These are phyloP conservation scores for Germaria angustata DNA, from an alignment of 2,888 invertebrate genomes.

Conservation along the genomic window DNA sequence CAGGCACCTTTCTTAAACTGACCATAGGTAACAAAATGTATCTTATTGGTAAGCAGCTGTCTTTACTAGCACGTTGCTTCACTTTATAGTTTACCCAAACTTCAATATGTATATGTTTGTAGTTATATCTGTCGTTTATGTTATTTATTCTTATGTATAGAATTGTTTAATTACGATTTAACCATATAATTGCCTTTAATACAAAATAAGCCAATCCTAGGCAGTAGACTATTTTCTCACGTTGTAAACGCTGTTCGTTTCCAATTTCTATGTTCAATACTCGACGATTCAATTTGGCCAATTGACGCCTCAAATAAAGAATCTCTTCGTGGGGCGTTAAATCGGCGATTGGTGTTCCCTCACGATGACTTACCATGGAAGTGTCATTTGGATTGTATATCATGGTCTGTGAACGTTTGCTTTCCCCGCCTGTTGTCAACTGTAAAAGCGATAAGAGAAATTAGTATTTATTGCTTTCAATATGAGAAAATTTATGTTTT, in stretches of 20 bases:
- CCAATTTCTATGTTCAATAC: conserved; percentile 93
- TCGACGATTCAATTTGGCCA: conserved; percentile 92
- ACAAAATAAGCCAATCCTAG: conserved; percentile 92
- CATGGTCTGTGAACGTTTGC: conserved; percentile 74
- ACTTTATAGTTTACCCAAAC: not conserved
- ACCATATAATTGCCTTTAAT: conserved; percentile 91
- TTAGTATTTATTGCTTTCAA: not conserved
- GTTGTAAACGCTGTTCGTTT: conserved; percentile 89
- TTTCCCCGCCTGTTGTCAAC: conserved; percentile 76
- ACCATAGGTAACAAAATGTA: conserved; percentile 43
- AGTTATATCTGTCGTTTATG: conserved; percentile 7
- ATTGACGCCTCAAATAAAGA: conserved; percentile 89
- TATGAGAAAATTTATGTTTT: not conserved
- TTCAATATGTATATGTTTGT: conserved; percentile 7
- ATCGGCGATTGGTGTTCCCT: conserved; percentile 86
- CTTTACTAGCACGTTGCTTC: not conserved
- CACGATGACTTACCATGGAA: conserved; percentile 80
- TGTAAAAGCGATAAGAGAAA: conserved; percentile 47
- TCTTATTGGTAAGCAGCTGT: conserved; percentile 15
- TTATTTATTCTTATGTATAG: not conserved
- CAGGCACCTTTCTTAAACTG: conserved; percentile 51
- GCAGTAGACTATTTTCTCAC: conserved; percentile 92
- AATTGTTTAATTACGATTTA: conserved; percentile 82
- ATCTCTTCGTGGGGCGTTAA: conserved; percentile 89
- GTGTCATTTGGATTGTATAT: conserved; percentile 73